Conservation (phyloP, 1,140 invertebrate genomes). For the Lordiphosa collinella region DNA sequence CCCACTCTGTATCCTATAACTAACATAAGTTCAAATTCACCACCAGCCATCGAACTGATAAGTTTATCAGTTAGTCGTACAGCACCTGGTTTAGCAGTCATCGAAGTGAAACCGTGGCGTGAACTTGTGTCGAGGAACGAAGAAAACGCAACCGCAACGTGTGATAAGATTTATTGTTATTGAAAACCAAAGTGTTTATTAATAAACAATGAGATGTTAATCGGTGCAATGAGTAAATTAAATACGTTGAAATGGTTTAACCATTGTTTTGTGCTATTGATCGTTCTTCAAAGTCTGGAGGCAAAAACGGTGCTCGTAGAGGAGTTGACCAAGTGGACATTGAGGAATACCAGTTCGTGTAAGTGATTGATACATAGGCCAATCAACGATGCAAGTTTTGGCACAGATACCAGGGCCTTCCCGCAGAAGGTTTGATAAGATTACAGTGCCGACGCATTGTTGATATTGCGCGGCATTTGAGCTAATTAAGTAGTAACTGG, state of each 20-base stretch:
- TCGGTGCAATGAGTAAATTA: conserved; percentile 1
- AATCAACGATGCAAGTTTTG: conserved; percentile 15
- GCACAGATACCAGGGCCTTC: conserved; percentile 11
- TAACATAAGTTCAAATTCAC: conserved; percentile 10
- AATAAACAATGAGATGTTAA: conserved; percentile 24
- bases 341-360: conserved; percentile 78
- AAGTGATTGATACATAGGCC: conserved; percentile 60
- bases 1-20: conserved; percentile 6
- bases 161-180: conserved; percentile 45
- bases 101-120: conserved; percentile 10
- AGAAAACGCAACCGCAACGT: background rate
- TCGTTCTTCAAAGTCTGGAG: background rate
- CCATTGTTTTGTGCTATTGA: conserved; percentile 7
- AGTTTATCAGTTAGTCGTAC: background rate
- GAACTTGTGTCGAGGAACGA: background rate
- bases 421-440: conserved; percentile 42
- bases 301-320: conserved; percentile 43
- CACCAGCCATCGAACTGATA: conserved; percentile 5
- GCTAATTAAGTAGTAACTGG: conserved; percentile 36
- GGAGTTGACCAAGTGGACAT: conserved; percentile 76
- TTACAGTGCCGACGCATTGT: conserved; percentile 34
- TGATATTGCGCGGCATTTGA: conserved; percentile 17
- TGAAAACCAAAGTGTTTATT: conserved; percentile 19
- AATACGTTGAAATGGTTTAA: conserved; percentile 24
- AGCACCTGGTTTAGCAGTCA: conserved; percentile 8